Evolutionary conservation across 2,797 vertebrate species (phyloP).

Genomic region (Mallotus villosus): DNA sequence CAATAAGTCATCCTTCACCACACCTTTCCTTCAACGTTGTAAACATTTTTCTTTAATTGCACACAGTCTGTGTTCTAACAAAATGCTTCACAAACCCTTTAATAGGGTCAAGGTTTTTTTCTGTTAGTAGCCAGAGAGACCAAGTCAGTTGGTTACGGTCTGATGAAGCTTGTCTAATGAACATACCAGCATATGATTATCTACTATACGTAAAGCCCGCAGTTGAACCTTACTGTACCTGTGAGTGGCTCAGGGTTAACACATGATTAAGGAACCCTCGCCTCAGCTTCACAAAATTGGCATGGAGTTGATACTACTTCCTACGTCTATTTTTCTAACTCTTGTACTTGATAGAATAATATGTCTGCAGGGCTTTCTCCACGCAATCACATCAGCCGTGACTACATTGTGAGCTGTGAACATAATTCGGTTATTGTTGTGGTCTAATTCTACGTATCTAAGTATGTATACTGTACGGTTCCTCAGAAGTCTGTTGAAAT

Average conservation of each 20-base stretch:
- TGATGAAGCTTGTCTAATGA: constrained; percentile 70
- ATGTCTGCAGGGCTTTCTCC: background rate
- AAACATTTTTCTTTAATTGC: too few species aligned
- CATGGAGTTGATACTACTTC: background rate
- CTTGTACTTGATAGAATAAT: background rate
- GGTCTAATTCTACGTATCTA: too few species aligned
- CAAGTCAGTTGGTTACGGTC: too few species aligned
- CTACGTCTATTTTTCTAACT: background rate
- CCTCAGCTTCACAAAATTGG: constrained; percentile 51
- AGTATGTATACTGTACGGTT: background rate
- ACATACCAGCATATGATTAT: constrained; percentile 67
- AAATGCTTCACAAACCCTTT: too few species aligned
- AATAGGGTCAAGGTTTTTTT: too few species aligned
- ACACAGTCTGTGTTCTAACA: too few species aligned
- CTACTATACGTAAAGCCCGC: constrained; percentile 68
- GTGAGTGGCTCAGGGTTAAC: constrained; percentile 62
- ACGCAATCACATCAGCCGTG: background rate
- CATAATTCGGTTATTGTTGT: background rate
- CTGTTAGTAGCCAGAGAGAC: too few species aligned
- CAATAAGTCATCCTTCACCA: too few species aligned
- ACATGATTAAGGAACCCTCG: constrained; percentile 45
- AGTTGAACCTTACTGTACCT: constrained; percentile 70
- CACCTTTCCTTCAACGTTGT: too few species aligned
- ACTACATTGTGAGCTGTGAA: too few species aligned
- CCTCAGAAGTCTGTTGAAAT: background rate